Base-by-base conservation (phyloP, 2,113 vertebrate species). In the Arvicanthis niloticus region DNA sequence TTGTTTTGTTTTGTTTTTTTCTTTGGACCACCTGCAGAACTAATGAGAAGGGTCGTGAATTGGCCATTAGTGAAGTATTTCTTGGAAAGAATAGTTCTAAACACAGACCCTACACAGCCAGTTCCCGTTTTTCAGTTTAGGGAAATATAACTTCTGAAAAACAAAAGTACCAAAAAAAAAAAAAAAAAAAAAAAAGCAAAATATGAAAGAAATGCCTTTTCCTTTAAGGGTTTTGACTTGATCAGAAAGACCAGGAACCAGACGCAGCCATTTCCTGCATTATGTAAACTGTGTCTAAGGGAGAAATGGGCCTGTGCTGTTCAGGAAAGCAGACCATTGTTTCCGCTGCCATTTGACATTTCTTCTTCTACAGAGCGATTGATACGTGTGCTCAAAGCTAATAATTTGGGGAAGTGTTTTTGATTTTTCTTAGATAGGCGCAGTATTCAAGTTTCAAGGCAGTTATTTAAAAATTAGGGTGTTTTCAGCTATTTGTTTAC, bases 401-500 rank as follows among this genome's bases (percentile, higher is more conserved):
- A 96, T 67, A 95, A 51, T 93, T 98, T 88, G 90, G 88, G 95
- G 97, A 98, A 98, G 97, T 97, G 97, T 90, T 91, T 96, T 98
- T 96, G 80, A 81, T 97, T 98, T 97, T 98, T 78, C 97, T 96
- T 95, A 60, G 97, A 96, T 97, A 98, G 98, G 96, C 91, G 91
- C 45, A 96, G 92, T 81, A 97, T 97, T 98, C 68, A 48, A 68
- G 94, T 97, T 97, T 97, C 88, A 93, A 96, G 91, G 94, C 73
- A 93, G 68, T 89, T 97, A 91, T 97, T 94, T 88, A 93, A 98
- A 73, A 97, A 89, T 0, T 13, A 77, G n/a, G 78, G 40, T 89
- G 95, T 98, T 98, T 97, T 98, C 94, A 88, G 62, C 78, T 98
- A 89, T 97, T 97, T 75, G 0, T 97, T 98, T 97, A 82, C 95